phyloP scores from a whole-genome alignment of 2,113 vertebrate species.

The Cyanistes caeruleus region DNA sequence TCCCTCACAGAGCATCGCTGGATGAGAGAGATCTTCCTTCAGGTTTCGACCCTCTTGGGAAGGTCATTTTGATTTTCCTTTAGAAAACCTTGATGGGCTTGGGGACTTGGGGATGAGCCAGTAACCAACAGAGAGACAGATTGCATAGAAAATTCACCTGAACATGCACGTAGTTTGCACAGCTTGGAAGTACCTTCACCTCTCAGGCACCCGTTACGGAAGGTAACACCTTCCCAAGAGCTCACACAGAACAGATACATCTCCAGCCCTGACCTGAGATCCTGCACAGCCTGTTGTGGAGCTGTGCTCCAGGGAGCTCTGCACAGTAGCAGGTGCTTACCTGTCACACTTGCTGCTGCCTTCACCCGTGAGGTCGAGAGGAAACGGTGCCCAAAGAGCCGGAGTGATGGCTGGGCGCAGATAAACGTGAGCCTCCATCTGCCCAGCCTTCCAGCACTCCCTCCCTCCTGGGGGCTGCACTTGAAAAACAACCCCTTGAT shows the following conservation, averaged over 20 bases:
- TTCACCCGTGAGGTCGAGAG: background rate
- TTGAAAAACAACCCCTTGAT: background rate
- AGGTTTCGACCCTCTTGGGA: background rate
- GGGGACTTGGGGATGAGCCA: constrained; percentile 34
- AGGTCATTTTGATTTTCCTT: constrained; percentile 1
- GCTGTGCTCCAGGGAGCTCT: background rate
- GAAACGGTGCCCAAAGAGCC: background rate
- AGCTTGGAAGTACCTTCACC: background rate
- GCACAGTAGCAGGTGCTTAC: background rate
- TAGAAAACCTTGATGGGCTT: background rate
- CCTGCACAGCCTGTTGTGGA: background rate
- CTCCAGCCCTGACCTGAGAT: background rate
- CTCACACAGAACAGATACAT: background rate
- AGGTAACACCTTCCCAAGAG: background rate
- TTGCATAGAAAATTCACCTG: background rate
- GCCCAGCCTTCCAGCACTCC: background rate
- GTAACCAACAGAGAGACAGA: constrained; percentile 34
- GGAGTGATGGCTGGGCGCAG: background rate
- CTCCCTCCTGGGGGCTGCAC: background rate
- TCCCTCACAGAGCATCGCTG: rapidly evolving
- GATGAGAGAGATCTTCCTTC: background rate
- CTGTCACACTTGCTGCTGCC: background rate
- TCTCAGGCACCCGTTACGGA: background rate
- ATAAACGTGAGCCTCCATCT: background rate
- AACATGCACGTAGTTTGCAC: background rate